A percentile compares a stretch with the other conserved stretches of the same genome.
These are phyloP conservation scores for Pollenia amentaria DNA, from an alignment of 2,888 invertebrate species.

Conservation along the genomic window DNA sequence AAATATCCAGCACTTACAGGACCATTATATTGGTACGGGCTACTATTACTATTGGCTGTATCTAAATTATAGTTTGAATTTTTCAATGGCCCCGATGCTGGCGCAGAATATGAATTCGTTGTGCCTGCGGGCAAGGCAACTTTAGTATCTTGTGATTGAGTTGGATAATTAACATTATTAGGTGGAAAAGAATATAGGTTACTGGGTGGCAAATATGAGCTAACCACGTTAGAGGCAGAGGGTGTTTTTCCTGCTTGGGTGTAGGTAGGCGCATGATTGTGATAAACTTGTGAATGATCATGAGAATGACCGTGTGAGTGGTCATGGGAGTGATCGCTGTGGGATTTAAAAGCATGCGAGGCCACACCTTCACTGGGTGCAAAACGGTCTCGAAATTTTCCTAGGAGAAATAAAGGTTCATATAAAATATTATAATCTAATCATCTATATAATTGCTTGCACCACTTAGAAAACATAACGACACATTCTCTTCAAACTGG, in stretches of 20 bases:
- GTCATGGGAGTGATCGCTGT: constrained; percentile 75
- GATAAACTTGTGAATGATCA: constrained; percentile 72
- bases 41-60: constrained; percentile 49
- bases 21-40: constrained; percentile 77
- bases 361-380: constrained; percentile 83
- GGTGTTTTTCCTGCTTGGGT: constrained; percentile 70
- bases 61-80: constrained; percentile 73
- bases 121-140: constrained; percentile 78
- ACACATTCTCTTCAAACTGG: no score
- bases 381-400: constrained; percentile 81
- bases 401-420: constrained; percentile 67
- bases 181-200: constrained; percentile 84
- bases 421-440: not conserved
- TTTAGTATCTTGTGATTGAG: constrained; percentile 79
- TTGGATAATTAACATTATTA: constrained; percentile 81
- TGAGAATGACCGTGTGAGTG: constrained; percentile 70
- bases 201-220: constrained; percentile 79
- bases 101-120: constrained; percentile 82
- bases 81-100: constrained; percentile 80
- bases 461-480: no score
- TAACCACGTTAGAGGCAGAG: constrained; percentile 78
- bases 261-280: constrained; percentile 68
- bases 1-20: constrained; percentile 77
- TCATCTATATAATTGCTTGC: no score
- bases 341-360: constrained; percentile 77